Evolutionary conservation across 1,140 invertebrate species (phyloP), one percentile per base, ranked within the genome.

Genomic region (Camponotus floridanus): DNA sequence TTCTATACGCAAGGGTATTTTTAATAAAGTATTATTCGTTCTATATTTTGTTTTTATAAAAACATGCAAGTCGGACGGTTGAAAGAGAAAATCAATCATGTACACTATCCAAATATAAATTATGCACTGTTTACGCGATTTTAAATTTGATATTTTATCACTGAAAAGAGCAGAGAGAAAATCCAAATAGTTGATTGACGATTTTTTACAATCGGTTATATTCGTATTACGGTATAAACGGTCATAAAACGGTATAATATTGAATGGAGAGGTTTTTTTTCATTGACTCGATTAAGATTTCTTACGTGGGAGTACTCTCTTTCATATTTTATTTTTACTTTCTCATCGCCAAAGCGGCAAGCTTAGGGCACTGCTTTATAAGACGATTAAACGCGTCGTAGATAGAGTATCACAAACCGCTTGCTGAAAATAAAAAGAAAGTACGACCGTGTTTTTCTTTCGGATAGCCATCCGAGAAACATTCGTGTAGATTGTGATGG

Each of bases 391-490:
- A 59, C 51, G 33, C 36, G 26, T 55, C 55, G 18, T 48, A 73
- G 39, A 73, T 36, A 61, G 36, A 74, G 11, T 74, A 48, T 33
- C 59, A 71, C 36, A 11, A 59, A 39, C 51, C 45, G 42, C 11
- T 73, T 33, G 55, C 36, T 36, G 31, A 61, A 21, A 73, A 73
- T 81, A 73, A 59, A 36, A 81, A 18, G 39, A 48, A 73, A 73
- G 36, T 45, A 73, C 11, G 11, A 15, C 39, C 18, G 26, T 45
- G 55, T 74, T 61, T 64, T 64, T 73, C 68, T 48, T 81, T 11
- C 26, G 65, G 7, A 81, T 71, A 59, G 51, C 61, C 51, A 45
- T 15, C 6, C 18, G 65, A 42, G 48, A 61, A 45, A 67, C 76
- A n/a, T 42, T 70, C 33, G 33, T 80, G 64, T 68, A 45, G 65